Conservation (phyloP, 2,888 invertebrate genomes). For the Eupithecia pulchellata region DNA sequence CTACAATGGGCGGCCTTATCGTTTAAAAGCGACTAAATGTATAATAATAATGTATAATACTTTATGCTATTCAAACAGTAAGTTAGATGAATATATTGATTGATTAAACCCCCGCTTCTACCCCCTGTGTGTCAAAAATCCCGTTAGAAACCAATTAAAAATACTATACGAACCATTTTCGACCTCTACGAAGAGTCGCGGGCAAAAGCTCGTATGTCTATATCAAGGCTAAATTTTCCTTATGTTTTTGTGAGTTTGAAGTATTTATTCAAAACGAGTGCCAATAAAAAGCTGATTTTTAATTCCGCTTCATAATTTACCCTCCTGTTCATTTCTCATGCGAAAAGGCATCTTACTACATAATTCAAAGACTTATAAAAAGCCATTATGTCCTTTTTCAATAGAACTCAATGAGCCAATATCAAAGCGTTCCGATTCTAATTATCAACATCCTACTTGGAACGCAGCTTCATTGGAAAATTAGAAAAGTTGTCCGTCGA, state of each 20-base stretch:
- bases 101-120: no score
- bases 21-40: no score
- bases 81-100: no score
- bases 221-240: not conserved
- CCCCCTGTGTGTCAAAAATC: no score
- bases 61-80: no score
- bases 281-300: not conserved
- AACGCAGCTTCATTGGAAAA: constrained; percentile 76
- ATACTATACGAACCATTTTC: no score
- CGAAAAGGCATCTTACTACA: not conserved
- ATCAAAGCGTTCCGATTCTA: constrained; percentile 46
- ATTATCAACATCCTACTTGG: constrained; percentile 58
- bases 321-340: not conserved
- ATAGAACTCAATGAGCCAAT: constrained; percentile 13
- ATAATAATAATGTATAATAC: no score
- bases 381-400: constrained; percentile 5
- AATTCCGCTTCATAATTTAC: not conserved
- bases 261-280: not conserved
- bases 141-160: no score
- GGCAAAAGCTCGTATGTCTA: no score
- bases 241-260: not conserved
- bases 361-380: constrained; percentile 12
- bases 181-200: no score
- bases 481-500: constrained; percentile 76
- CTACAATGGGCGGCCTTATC: no score